Conservation (phyloP, 2,113 vertebrate species). For the Pseudois nayaur region DNA sequence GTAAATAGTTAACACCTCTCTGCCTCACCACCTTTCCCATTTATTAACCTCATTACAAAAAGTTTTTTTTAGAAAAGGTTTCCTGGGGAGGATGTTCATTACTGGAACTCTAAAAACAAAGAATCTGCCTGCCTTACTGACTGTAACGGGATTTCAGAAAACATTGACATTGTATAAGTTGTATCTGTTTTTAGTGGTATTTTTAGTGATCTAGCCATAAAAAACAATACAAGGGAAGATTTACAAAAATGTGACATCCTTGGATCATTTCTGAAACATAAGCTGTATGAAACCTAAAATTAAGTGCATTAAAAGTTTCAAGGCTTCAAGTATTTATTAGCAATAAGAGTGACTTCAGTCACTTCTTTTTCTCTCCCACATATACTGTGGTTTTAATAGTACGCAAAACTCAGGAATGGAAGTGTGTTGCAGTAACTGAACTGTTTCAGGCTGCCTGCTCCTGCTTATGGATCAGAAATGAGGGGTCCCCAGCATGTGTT, state of each 20-base stretch:
- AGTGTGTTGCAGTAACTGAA: conserved; percentile 40
- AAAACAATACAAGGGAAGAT: conserved; percentile 13
- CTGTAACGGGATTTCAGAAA: not conserved
- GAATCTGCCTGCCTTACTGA: not conserved
- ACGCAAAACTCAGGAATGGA: conserved; percentile 56
- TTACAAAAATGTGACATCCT: conserved; percentile 38
- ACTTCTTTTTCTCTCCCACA: conserved; percentile 40
- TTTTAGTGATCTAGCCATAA: not conserved
- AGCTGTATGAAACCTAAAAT: conserved; percentile 57
- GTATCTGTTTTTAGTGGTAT: conserved; percentile 24
- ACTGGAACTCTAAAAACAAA: not conserved
- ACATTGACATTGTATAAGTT: not conserved
- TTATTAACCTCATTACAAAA: not conserved
- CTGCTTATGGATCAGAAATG: conserved; percentile 28
- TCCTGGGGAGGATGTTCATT: not conserved
- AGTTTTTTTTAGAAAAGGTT: not conserved
- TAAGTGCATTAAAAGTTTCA: conserved; percentile 50
- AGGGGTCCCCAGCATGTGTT: not conserved
- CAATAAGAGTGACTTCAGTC: conserved; percentile 62
- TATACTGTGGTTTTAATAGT: conserved; percentile 66
- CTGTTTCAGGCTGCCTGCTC: conserved; percentile 42
- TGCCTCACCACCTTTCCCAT: not conserved
- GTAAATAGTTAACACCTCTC: conserved; percentile 2
- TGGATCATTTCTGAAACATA: conserved; percentile 57
- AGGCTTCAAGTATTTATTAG: conserved; percentile 69